These are phyloP conservation scores for Aphelinus atriplicis DNA, from an alignment of 1,140 invertebrate genomes.

Conservation along the genomic window DNA sequence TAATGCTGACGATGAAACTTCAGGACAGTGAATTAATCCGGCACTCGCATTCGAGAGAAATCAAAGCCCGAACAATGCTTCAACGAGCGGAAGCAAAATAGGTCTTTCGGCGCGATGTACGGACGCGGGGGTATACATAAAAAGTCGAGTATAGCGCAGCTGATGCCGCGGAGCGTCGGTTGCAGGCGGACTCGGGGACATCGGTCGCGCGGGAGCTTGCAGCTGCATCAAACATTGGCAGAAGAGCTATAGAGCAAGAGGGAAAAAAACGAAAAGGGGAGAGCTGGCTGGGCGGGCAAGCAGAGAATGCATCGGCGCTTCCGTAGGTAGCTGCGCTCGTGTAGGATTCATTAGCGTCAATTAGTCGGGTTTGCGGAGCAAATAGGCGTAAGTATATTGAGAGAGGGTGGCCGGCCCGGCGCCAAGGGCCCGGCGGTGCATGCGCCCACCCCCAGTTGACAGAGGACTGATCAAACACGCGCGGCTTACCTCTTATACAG, in stretches of 20 bases:
- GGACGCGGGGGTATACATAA: no score
- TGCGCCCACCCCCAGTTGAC: conserved; percentile 48
- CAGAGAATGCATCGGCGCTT: background rate
- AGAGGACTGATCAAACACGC: conserved; percentile 53
- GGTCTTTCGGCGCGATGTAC: no score
- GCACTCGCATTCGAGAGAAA: no score
- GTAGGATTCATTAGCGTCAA: conserved; percentile 62
- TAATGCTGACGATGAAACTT: no score
- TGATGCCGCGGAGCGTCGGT: no score
- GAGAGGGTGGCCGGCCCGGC: no score
- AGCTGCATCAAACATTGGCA: background rate
- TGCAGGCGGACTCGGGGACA: background rate
- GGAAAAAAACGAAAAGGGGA: background rate
- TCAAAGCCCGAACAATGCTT: no score
- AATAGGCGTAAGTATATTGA: conserved; percentile 42
- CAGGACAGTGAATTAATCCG: no score
- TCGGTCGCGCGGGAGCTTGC: background rate
- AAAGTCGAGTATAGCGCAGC: no score
- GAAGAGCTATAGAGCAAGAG: background rate
- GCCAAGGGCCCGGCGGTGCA: conserved; percentile 43
- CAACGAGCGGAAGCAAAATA: no score
- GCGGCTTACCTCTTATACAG: background rate
- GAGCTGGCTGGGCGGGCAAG: no score
- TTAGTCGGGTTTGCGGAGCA: conserved; percentile 57
- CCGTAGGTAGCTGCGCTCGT: background rate